Evolutionary conservation across 2,113 vertebrate species (phyloP), one percentile per base, ranked within the genome.

Genomic region (Amblyornis subalaris): DNA sequence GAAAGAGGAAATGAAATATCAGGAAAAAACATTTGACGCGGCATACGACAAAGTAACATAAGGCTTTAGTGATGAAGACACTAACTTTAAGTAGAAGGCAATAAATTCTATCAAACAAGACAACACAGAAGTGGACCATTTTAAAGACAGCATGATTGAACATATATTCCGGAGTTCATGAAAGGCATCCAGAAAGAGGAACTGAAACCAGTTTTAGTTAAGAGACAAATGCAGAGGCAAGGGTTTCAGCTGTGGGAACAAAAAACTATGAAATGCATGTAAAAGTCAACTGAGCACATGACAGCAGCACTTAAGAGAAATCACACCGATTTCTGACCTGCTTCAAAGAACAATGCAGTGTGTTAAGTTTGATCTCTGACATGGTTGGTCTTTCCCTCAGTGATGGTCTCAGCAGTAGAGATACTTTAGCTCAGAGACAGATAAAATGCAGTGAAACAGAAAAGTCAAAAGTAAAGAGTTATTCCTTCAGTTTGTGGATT

Each of bases 351-450:
- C 12, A 2, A 2, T 1, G 3, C 14, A 28, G 29, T 10, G 55
- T 88, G 80, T 70, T 76, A 84, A 75, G 74, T 70, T n/a, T 96
- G 87, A 92, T 77, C 89, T 89, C 57, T 92, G 81, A 89, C 45
- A 76, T 29, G 74, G 91, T 40, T 76, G 67, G 47, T 45, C 74
- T 79, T 89, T 89, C 47, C 62, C 45, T 78, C 61, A 60, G 6
- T 16, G 35, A 73, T 14, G 26, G 42, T 45, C 26, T 38, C 61
- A 76, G 51, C 70, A 60, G 77, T 7, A 58, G 33, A 85, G 21
- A 24, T 12, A 47, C 36, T 85, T 73, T 50, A 89, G 38, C 42
- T 91, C 66, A 72, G 1, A 85, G 42, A 35, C 17, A 57, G 57
- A 26, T 47, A 85, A 91, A 91, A 94, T 15, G 25, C 55, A 88